Base-by-base conservation (phyloP, 2,888 invertebrate genomes). In the Pycnomerus fuliginosus region DNA sequence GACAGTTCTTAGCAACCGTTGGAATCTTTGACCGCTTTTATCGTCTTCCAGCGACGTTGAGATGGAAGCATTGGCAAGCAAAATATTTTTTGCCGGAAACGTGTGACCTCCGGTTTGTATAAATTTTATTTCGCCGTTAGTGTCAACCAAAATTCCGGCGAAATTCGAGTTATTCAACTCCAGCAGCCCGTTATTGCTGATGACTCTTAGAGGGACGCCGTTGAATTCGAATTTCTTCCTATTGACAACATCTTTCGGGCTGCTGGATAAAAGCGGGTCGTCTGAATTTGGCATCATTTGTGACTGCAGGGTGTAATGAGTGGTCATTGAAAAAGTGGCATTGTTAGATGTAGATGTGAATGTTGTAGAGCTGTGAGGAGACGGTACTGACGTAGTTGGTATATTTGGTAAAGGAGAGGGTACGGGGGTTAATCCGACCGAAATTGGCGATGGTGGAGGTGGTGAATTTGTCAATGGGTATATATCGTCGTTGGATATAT, bases 201-300 rank as follows among this genome's bases (percentile, higher is more conserved):
- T 72, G 44, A 80, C 77, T 64, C 78, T 77, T 15, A 80, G 73
- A 40, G 80, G 80, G 37, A 73, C 64, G 14, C 74, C 74, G 39
- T 74, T 73, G 34, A 80, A 76, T 57, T 80, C 80, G 50, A 80
- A 78, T 44, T 72, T 71, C 53, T 79, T 79, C 25, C 76, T 73
- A 1, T 76, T 70, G 30, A 75, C 77, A 62, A 90, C 90, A 64
- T 90, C 90, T 48, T 89, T 84, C 0, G 90, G 89, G 55, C 85
- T 89, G 44, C 90, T 90, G 0, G 90, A 90, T 11, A 91, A 69
- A 2, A 90, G 70, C 0, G 90, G 90, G 68, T 90, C 90, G 61
- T 90, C 90, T 0, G 90, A 90, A 65, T 90, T 90, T 7, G 90
- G 83, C 86, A 90, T 87, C 79, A 90, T 90, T 61, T 89, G 85